Evolutionary conservation across 2,113 vertebrate species (phyloP).

Genomic region (Trematomus loennbergii): DNA sequence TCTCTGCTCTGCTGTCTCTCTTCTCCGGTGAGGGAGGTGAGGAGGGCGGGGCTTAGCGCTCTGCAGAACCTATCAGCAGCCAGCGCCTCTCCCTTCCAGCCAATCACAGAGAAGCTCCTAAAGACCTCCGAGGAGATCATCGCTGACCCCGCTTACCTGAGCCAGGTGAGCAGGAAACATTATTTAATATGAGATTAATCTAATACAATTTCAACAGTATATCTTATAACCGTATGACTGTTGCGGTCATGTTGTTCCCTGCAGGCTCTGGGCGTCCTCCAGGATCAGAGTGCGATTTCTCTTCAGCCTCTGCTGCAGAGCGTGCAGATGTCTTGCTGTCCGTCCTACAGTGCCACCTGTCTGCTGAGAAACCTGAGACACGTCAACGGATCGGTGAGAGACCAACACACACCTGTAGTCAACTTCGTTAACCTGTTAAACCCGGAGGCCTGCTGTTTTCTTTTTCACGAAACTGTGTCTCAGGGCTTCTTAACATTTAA

Average conservation of each 20-base stretch:
- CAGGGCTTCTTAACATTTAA: no score
- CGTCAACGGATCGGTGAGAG: conserved; percentile 86
- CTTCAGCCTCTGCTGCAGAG: conserved; percentile 85
- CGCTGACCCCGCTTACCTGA: conserved; percentile 87
- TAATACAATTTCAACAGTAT: no score
- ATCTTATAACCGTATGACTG: no score
- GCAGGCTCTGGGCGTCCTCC: conserved; percentile 86
- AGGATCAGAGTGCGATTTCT: conserved; percentile 79
- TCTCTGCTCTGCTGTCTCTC: conserved; percentile 90
- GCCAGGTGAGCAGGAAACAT: conserved; percentile 81
- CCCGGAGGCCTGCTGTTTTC: no score
- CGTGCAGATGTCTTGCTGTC: conserved; percentile 81
- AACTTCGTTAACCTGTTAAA: no score
- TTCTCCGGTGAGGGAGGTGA: conserved; percentile 88
- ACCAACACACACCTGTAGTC: neutral
- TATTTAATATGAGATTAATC: no score
- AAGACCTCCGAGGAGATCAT: conserved; percentile 89
- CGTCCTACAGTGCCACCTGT: conserved; percentile 86
- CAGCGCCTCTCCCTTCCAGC: conserved; percentile 80
- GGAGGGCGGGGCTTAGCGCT: conserved; percentile 86
- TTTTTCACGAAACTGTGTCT: no score
- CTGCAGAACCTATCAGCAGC: conserved; percentile 82
- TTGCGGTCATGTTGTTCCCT: no score
- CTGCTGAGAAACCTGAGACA: conserved; percentile 85
- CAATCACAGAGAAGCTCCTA: conserved; percentile 85